These are phyloP conservation scores for Sprattus sprattus DNA, from an alignment of 2,113 vertebrate genomes.

Conservation along the genomic window DNA sequence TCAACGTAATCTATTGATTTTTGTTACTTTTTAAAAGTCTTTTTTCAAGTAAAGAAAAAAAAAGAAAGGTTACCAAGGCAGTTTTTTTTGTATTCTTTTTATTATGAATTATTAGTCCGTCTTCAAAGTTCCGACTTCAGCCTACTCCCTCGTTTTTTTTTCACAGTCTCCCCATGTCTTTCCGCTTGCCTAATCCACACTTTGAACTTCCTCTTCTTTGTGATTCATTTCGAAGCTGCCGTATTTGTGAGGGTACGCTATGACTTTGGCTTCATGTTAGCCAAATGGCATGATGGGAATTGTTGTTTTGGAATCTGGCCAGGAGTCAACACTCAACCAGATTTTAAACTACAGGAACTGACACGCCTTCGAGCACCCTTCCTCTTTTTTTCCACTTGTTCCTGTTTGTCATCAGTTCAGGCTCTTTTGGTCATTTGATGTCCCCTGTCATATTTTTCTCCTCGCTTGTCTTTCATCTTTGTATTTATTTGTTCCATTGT, in stretches of 20 bases:
- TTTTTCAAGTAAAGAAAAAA: slow-evolving; percentile 79
- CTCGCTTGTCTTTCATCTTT: slow-evolving; percentile 35
- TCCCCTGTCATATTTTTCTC: slow-evolving; percentile 22
- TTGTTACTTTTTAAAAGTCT: slow-evolving; percentile 77
- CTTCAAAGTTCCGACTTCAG: not conserved
- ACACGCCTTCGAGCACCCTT: not conserved
- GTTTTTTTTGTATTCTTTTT: slow-evolving; percentile 56
- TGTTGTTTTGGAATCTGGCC: not conserved
- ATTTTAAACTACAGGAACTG: not conserved
- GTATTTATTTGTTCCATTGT: slow-evolving; percentile 52
- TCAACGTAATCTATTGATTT: slow-evolving; percentile 67
- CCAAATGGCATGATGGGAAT: not conserved
- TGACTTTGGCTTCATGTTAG: not conserved
- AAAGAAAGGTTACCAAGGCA: slow-evolving; percentile 58
- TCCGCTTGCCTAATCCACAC: not conserved
- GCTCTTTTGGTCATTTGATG: not conserved
- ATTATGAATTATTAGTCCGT: slow-evolving; percentile 12
- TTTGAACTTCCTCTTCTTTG: not conserved
- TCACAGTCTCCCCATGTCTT: not conserved
- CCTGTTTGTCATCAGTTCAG: not conserved
- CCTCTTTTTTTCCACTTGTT: not conserved
- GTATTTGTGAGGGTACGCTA: not conserved
- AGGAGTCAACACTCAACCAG: not conserved
- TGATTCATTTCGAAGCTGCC: not conserved
- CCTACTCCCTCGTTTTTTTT: not conserved